Base-by-base conservation (phyloP, 2,797 vertebrate species). In the Tenualosa thibaudeaui region DNA sequence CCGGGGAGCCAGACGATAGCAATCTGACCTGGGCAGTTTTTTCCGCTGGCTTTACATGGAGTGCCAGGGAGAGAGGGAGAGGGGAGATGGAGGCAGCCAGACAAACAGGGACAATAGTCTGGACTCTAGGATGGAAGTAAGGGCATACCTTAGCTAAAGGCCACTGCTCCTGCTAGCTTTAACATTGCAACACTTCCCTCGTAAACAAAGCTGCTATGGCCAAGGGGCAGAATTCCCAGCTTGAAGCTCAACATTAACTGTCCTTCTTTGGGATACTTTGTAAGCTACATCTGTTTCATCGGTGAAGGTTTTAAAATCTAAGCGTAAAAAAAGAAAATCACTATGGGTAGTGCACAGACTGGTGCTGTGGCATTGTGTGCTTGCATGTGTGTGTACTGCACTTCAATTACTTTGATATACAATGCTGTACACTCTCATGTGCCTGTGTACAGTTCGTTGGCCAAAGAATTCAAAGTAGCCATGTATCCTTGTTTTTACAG, bases 11-110 rank as follows among this genome's bases (percentile, higher is more conserved):
- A 89, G 89, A 56, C 78, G 88, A 90, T 87, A 86, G 82, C 83
- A 92, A 93, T 92, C 92, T 93, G 93, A 94, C 93, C 90, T 56
- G 90, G 90, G 90, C 92, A 93, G 85, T 92, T 71, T 90, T 31
- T 90, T 90, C 86, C 86, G 86, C 65, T 37, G 60, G 82, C 51
- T 87, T 78, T 22, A 19, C 37, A 78, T 78, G 40, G 17, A 81
- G 84, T 24, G 58, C 58, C 58, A 62, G 58, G n/a, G 58, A 62
- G 58, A 62, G 5, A 62, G 58, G 7, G 58, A 24, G 58, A 60
- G 54, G 56, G 24, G 37, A 24, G 19, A 8, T 49, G 46, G 7
- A 49, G 58, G 58, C 58, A 24, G 58, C 22, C 22, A n/a, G 58
- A 62, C n/a, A n/a, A 9, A 24, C 22, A 62, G 40, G 71, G 13